A percentile compares a stretch with the other conserved stretches of the same genome.
Conservation (phyloP, 2,888 invertebrate species). For the Epirrhoe tristata region DNA sequence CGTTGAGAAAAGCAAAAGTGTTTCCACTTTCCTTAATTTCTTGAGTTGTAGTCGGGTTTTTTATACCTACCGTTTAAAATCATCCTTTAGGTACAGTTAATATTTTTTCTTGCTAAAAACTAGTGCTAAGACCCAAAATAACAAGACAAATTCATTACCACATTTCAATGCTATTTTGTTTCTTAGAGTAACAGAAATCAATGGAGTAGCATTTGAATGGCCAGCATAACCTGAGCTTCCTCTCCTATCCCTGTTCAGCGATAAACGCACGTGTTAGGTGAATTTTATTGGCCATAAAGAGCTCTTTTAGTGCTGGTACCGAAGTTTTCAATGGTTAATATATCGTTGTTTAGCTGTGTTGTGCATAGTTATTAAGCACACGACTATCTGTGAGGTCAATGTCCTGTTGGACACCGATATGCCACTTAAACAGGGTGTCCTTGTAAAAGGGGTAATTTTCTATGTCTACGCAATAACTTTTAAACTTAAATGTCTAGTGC, state of each 20-base stretch:
- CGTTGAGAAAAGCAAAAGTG: no score
- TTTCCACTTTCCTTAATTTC: no score
- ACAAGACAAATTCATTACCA: conserved; percentile 51
- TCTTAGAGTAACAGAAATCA: conserved; percentile 65
- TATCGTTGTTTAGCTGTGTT: conserved; percentile 61
- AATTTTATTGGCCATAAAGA: conserved; percentile 51
- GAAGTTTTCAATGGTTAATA: conserved; percentile 67
- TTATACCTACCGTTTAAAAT: no score
- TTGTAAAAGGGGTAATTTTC: neutral
- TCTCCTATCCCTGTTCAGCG: conserved; percentile 47
- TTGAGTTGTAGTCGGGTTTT: no score
- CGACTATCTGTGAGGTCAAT: conserved; percentile 38
- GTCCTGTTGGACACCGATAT: conserved; percentile 21
- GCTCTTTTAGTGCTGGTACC: conserved; percentile 60
- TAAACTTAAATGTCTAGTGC: neutral
- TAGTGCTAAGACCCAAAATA: conserved; percentile 14
- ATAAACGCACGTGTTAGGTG: conserved; percentile 41
- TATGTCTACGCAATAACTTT: neutral
- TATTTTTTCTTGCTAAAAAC: no score
- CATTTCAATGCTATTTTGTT: conserved; percentile 62
- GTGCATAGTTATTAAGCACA: conserved; percentile 64
- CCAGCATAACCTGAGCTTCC: conserved; percentile 58
- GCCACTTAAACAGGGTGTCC: conserved; percentile 22
- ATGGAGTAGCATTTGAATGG: conserved; percentile 59
- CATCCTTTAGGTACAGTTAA: no score